phyloP scores from a whole-genome alignment of 1,140 invertebrate species.

The Drosophila takahashii region DNA sequence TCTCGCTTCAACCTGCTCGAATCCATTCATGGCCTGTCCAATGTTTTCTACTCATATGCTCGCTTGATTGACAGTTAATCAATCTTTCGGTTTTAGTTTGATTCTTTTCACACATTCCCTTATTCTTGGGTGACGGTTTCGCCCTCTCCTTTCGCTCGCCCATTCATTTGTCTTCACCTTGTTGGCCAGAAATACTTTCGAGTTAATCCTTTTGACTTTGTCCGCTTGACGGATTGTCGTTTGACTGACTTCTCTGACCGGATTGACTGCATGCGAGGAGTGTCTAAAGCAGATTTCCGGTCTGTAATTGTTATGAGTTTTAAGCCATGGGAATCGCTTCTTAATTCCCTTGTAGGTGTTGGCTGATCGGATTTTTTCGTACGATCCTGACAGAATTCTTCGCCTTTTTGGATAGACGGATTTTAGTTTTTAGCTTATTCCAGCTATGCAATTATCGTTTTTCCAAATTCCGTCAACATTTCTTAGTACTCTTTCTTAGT shows the following conservation, averaged over 20 bases:
- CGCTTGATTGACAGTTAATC: slow-evolving; percentile 79
- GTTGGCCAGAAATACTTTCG: slow-evolving; percentile 60
- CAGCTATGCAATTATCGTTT: background rate
- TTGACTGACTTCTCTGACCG: slow-evolving; percentile 52
- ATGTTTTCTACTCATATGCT: slow-evolving; percentile 27
- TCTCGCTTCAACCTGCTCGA: slow-evolving; percentile 57
- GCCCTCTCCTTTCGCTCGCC: slow-evolving; percentile 1
- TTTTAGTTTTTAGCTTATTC: background rate
- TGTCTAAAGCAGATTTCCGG: slow-evolving; percentile 78
- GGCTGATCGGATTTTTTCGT: slow-evolving; percentile 39
- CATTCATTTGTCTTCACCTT: slow-evolving; percentile 44
- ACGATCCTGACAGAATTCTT: background rate
- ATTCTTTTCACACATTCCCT: slow-evolving; percentile 74
- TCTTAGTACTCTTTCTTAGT: too few species aligned
- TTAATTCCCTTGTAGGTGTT: slow-evolving; percentile 61
- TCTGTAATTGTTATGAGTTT: slow-evolving; percentile 74
- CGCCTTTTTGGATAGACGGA: background rate
- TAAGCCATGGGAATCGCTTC: slow-evolving; percentile 42
- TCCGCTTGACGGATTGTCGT: slow-evolving; percentile 70
- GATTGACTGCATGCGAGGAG: slow-evolving; percentile 31
- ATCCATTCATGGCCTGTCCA: slow-evolving; percentile 62
- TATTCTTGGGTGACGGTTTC: slow-evolving; percentile 59
- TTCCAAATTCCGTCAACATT: background rate
- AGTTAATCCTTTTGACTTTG: slow-evolving; percentile 77
- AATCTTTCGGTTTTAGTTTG: slow-evolving; percentile 67